Evolutionary conservation across 2,797 vertebrate genomes (phyloP).

Genomic region (Monodelphis domestica): DNA sequence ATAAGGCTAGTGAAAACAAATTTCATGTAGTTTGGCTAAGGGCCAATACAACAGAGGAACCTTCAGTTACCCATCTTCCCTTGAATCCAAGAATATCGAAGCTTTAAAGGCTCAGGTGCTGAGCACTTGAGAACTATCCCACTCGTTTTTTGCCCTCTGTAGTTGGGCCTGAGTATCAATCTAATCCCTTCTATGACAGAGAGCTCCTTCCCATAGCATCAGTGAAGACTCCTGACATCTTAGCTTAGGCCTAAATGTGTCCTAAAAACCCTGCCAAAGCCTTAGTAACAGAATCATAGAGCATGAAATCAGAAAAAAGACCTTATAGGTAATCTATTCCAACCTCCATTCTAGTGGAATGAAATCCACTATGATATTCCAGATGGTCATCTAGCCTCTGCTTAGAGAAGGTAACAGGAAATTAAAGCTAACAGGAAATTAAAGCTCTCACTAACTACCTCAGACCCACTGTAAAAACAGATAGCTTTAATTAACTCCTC

Average conservation of each 20-base stretch:
- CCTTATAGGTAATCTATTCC: neutral
- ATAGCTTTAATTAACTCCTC: neutral
- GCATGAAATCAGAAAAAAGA: neutral
- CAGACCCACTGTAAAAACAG: neutral
- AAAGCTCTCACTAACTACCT: neutral
- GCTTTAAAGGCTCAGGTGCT: neutral
- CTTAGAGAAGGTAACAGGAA: neutral
- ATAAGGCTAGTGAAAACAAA: neutral
- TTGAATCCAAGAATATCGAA: neutral
- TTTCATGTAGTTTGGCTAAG: neutral
- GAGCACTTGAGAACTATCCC: neutral
- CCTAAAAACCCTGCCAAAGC: neutral
- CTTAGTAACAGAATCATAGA: neutral
- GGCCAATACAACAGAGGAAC: neutral
- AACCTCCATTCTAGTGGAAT: neutral
- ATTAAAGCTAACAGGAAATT: no score
- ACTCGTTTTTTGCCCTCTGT: neutral
- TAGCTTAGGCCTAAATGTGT: conserved; percentile 9
- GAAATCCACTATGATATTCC: neutral
- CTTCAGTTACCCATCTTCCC: neutral
- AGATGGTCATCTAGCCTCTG: neutral
- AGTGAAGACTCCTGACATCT: neutral
- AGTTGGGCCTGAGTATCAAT: neutral
- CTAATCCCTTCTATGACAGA: conserved; percentile 6
- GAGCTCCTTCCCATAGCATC: conserved; percentile 5